phyloP scores from a whole-genome alignment of 2,113 vertebrate genomes.

The Bothrops jararaca region DNA sequence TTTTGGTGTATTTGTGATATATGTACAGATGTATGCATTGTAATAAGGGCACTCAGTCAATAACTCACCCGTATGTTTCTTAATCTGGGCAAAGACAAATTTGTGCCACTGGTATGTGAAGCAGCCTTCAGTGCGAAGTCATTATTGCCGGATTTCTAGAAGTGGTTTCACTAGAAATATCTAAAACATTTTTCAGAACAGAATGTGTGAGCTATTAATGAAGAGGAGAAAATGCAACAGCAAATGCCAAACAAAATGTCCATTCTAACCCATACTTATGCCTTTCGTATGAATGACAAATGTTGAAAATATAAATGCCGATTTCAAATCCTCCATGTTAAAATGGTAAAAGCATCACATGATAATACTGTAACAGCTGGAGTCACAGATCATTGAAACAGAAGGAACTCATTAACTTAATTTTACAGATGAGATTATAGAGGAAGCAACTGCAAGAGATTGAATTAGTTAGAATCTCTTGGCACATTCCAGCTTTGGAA shows the following conservation, averaged over 20 bases:
- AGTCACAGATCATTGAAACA: not conserved
- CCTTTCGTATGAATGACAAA: not conserved
- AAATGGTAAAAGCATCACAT: not conserved
- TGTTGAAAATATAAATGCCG: not conserved
- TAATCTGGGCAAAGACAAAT: not conserved
- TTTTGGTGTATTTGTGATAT: not conserved
- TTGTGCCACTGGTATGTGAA: not conserved
- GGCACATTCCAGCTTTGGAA: not conserved
- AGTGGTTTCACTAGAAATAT: not conserved
- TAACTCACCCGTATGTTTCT: not conserved
- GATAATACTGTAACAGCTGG: not conserved
- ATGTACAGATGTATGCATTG: not conserved
- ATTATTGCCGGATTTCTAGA: not conserved
- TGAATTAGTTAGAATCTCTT: not conserved
- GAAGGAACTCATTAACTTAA: not conserved
- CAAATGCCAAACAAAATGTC: not conserved
- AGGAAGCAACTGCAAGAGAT: not conserved
- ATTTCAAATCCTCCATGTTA: not conserved
- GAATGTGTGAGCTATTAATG: not conserved
- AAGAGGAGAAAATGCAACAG: not conserved
- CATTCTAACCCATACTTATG: not conserved
- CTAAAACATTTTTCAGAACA: not conserved
- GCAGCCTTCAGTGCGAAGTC: not conserved
- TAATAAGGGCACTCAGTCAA: not conserved
- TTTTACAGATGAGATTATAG: constrained; percentile 10